A percentile compares a stretch with the other conserved stretches of the same genome.
Evolutionary conservation across 2,797 vertebrate species (phyloP).

Genomic region (Enteromius mattozi): DNA sequence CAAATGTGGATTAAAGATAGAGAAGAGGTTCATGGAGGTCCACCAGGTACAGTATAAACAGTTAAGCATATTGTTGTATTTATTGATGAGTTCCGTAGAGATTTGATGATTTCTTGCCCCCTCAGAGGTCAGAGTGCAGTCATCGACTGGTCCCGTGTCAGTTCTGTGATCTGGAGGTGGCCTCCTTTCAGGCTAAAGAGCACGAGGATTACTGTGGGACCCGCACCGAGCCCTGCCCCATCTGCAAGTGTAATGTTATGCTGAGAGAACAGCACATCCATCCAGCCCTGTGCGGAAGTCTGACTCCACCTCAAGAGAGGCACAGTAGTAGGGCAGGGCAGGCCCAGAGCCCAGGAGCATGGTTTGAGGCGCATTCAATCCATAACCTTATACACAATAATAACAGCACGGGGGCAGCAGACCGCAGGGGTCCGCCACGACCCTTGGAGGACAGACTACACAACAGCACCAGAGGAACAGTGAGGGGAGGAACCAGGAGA

Average conservation of each 20-base stretch:
- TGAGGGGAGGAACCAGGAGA: constrained; percentile 68
- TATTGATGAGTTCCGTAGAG: background rate
- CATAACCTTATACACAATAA: constrained; percentile 76
- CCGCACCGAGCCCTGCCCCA: constrained; percentile 87
- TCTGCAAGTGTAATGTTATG: constrained; percentile 88
- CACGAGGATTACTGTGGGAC: constrained; percentile 95
- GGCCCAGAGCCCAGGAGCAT: constrained; percentile 67
- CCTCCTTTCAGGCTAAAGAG: constrained; percentile 84
- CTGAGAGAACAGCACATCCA: constrained; percentile 86
- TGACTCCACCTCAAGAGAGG: constrained; percentile 71
- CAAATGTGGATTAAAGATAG: constrained; percentile 90
- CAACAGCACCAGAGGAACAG: constrained; percentile 65
- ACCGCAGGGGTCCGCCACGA: constrained; percentile 66
- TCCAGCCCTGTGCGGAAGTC: constrained; percentile 81
- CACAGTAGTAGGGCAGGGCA: constrained; percentile 69
- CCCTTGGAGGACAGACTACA: constrained; percentile 71
- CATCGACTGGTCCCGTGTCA: constrained; percentile 87
- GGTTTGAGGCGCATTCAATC: constrained; percentile 74
- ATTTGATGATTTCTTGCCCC: background rate
- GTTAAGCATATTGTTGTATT: background rate
- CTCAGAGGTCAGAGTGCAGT: constrained; percentile 79
- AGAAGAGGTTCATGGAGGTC: constrained; percentile 82
- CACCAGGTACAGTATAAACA: constrained; percentile 83
- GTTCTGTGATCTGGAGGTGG: constrained; percentile 91
- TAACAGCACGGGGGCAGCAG: constrained; percentile 66